Percentiles rank a stretch among this genome's conserved stretches.
phyloP scores from a whole-genome alignment of 2,888 invertebrate genomes.

The Amphipyra berbera region DNA sequence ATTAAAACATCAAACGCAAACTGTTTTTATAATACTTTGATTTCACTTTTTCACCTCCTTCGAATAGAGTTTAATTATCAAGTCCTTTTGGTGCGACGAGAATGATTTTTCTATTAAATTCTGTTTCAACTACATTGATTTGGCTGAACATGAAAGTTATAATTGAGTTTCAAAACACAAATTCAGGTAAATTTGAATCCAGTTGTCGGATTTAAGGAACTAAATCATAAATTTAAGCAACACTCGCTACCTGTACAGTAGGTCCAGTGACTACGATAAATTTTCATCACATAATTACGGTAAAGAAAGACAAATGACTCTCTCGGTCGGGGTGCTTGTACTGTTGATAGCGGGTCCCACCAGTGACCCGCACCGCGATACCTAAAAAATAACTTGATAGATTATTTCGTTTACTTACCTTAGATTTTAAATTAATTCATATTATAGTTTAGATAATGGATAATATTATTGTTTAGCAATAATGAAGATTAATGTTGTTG shows the following conservation, averaged over 20 bases:
- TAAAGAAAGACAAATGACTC: constrained; percentile 82
- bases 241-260: constrained; percentile 59
- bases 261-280: constrained; percentile 75
- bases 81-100: constrained; percentile 4
- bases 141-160: constrained; percentile 35
- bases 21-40: constrained; percentile 50
- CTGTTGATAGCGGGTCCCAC: constrained; percentile 41
- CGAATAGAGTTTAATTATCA: constrained; percentile 35
- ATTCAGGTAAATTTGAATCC: constrained; percentile 35
- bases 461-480: too few species aligned
- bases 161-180: constrained; percentile 33
- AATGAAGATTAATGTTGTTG: too few species aligned
- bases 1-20: constrained; percentile 69
- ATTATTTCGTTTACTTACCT: constrained; percentile 8
- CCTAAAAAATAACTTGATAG: constrained; percentile 17
- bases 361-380: constrained; percentile 1
- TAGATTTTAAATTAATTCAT: too few species aligned
- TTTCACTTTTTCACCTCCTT: constrained; percentile 35
- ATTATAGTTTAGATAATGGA: too few species aligned
- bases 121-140: constrained; percentile 37
- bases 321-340: constrained; percentile 66
- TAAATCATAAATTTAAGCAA: constrained; percentile 63
- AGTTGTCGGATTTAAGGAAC: constrained; percentile 45
- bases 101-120: constrained; percentile 31
- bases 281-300: constrained; percentile 84